Conservation (phyloP, 2,113 vertebrate species). For the Enhydra lutris region DNA sequence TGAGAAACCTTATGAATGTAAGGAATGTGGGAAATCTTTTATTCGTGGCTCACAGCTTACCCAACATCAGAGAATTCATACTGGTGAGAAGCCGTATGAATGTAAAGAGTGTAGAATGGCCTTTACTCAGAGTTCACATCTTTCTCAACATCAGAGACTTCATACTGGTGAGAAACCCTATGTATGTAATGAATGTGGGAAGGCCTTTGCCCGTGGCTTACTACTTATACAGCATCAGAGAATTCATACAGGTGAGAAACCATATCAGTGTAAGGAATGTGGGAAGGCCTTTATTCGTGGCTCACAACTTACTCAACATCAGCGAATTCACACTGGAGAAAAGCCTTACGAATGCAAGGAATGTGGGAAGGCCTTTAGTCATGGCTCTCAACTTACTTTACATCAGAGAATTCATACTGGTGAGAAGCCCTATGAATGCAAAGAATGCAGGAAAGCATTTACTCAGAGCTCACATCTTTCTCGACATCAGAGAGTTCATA, state of each 20-base stretch:
- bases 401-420: conserved; percentile 81
- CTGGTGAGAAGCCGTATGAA: conserved; percentile 78
- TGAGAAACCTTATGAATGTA: conserved; percentile 79
- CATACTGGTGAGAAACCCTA: conserved; percentile 81
- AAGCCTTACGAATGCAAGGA: conserved; percentile 75
- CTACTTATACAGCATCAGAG: conserved; percentile 80
- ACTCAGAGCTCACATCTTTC: conserved; percentile 79
- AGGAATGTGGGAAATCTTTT: conserved; percentile 76
- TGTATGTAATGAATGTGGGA: conserved; percentile 77
- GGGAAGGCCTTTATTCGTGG: conserved; percentile 79
- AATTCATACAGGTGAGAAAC: conserved; percentile 81
- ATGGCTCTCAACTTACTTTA: conserved; percentile 75
- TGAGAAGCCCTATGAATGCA: conserved; percentile 79
- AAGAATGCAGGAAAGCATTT: conserved; percentile 78
- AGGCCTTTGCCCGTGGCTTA: conserved; percentile 78
- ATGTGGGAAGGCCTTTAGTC: conserved; percentile 79
- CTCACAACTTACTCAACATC: conserved; percentile 74
- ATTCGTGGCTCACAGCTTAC: conserved; percentile 76
- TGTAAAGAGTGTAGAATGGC: conserved; percentile 78
- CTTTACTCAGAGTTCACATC: conserved; percentile 79
- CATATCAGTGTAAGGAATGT: conserved; percentile 76
- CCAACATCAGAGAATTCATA: conserved; percentile 79
- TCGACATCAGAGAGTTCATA: conserved; percentile 77
- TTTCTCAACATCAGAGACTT: conserved; percentile 79
- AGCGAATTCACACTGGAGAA: conserved; percentile 77